Evolutionary conservation across 2,797 vertebrate species (phyloP).

Genomic region (Helarctos malayanus): DNA sequence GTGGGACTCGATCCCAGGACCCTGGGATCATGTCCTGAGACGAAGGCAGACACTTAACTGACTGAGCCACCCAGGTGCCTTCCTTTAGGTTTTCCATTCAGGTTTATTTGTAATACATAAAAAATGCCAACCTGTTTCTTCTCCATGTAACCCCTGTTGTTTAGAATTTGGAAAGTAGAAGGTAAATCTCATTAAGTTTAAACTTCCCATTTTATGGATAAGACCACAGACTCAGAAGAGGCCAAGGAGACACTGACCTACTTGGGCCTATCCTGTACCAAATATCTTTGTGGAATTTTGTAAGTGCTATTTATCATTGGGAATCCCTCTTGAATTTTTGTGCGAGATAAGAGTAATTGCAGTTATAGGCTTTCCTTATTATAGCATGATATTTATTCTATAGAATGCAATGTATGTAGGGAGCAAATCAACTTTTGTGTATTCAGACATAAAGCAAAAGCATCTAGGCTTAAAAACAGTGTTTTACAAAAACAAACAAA

Average conservation of each 20-base stretch:
- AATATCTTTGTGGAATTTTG: conserved; percentile 17
- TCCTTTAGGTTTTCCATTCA: background rate
- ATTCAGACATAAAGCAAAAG: conserved; percentile 6
- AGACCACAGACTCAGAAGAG: background rate
- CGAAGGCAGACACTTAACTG: background rate
- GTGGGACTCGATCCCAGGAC: background rate
- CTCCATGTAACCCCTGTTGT: background rate
- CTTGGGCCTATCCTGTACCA: background rate
- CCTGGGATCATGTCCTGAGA: background rate
- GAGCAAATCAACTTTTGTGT: background rate
- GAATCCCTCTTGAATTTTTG: background rate
- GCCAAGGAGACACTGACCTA: background rate
- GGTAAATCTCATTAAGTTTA: background rate
- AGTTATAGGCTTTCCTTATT: background rate
- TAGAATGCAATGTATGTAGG: background rate
- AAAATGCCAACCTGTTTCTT: background rate
- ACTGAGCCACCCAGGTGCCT: background rate
- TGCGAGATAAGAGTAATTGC: background rate
- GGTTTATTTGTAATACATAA: background rate
- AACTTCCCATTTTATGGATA: background rate
- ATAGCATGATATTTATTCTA: background rate
- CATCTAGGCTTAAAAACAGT: background rate
- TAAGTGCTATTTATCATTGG: background rate
- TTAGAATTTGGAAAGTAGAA: conserved; percentile 49
- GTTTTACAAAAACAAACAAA: conserved; percentile 19